Evolutionary conservation across 2,888 invertebrate genomes (phyloP).

Genomic region (Dynastes maya): DNA sequence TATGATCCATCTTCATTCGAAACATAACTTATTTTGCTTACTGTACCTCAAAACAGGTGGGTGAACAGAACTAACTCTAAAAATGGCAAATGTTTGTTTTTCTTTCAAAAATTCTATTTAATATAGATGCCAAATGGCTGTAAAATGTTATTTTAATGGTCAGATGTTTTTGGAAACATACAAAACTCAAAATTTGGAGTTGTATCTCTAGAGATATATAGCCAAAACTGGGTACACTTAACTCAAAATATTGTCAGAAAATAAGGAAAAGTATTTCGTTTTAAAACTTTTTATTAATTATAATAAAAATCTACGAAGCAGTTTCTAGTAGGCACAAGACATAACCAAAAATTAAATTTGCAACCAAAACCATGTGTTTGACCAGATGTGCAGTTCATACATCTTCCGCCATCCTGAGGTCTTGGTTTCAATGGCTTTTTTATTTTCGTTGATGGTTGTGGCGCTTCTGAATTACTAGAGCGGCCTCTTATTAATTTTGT

Average conservation of each 20-base stretch:
- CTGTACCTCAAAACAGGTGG: no score
- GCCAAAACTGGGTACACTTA: constrained; percentile 1
- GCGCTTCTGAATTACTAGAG: not conserved
- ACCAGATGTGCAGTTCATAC: constrained; percentile 4
- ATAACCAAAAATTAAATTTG: not conserved
- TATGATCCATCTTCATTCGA: no score
- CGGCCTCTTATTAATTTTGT: constrained; percentile 13
- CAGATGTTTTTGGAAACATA: not conserved
- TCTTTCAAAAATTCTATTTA: no score
- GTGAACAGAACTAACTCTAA: no score
- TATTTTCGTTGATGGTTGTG: not conserved
- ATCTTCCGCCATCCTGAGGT: not conserved
- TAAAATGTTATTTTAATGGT: no score
- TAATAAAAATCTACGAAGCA: not conserved
- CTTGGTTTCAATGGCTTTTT: constrained; percentile 9
- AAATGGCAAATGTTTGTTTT: no score
- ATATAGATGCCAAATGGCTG: no score
- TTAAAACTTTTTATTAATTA: constrained; percentile 7
- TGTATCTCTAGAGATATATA: constrained; percentile 11
- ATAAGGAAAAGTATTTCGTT: not conserved
- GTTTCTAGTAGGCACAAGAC: constrained; percentile 3
- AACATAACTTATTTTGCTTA: no score
- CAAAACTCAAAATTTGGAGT: constrained; percentile 12
- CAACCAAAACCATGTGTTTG: constrained; percentile 8
- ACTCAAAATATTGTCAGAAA: not conserved